These are phyloP conservation scores for Ageneiosus marmoratus DNA, from an alignment of 2,113 vertebrate species.

Conservation along the genomic window DNA sequence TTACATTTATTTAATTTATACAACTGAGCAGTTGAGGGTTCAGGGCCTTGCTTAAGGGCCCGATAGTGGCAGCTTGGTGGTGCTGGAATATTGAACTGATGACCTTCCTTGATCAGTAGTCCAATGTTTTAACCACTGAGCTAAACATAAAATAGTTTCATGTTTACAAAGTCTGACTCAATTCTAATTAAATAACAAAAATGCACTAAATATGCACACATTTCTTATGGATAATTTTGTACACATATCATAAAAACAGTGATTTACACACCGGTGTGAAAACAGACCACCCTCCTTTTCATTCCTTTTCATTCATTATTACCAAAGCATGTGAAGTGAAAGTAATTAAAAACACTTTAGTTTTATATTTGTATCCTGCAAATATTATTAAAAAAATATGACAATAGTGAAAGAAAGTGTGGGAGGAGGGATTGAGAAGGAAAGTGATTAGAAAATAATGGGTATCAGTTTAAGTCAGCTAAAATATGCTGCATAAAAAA, in stretches of 20 bases:
- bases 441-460: slow-evolving; percentile 6
- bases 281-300: neutral
- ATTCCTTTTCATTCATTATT: neutral
- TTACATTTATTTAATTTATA: too few relatives aligned
- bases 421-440: slow-evolving; percentile 14
- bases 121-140: too few relatives aligned
- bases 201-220: neutral
- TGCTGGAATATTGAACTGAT: too few relatives aligned
- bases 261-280: neutral
- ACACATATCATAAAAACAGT: neutral
- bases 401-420: neutral
- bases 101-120: too few relatives aligned
- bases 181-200: neutral
- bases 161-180: neutral
- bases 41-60: too few relatives aligned
- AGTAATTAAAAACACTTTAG: neutral
- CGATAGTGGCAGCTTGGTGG: too few relatives aligned
- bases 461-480: neutral
- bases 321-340: neutral
- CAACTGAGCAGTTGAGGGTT: too few relatives aligned
- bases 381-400: neutral
- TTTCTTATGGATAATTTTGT: neutral
- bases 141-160: too few relatives aligned
- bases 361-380: too few relatives aligned
- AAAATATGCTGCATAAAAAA: neutral